phyloP scores from a whole-genome alignment of 2,113 vertebrate species.

The Dipodomys spectabilis region DNA sequence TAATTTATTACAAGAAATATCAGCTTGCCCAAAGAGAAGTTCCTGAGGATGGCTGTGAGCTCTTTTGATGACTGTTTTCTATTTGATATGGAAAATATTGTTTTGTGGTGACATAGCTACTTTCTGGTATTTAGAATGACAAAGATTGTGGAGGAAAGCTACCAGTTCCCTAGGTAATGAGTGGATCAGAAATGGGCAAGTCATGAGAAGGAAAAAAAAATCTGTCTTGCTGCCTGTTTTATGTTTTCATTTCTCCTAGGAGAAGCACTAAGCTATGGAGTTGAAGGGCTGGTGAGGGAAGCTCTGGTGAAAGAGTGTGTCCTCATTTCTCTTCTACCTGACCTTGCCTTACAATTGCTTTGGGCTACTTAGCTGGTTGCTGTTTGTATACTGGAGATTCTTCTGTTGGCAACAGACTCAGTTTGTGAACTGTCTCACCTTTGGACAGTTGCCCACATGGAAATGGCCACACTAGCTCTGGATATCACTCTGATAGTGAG shows the following conservation, averaged over 20 bases:
- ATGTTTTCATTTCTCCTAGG: neutral
- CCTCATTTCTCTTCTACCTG: neutral
- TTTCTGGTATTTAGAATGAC: slow-evolving; percentile 29
- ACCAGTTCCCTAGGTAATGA: neutral
- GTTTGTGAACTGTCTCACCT: neutral
- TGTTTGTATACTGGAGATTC: neutral
- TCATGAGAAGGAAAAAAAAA: neutral
- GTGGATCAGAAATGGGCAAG: neutral
- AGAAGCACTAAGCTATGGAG: neutral
- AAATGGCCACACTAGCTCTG: neutral
- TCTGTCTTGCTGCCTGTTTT: neutral
- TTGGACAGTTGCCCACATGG: neutral
- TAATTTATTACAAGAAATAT: neutral
- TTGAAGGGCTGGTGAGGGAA: neutral
- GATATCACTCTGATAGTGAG: neutral
- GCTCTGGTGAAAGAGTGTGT: neutral
- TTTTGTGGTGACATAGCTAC: neutral
- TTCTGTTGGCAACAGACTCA: neutral
- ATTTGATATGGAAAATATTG: neutral
- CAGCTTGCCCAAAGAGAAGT: neutral
- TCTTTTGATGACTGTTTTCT: neutral
- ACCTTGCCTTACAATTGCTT: neutral
- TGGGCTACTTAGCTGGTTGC: neutral
- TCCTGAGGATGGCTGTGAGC: neutral
- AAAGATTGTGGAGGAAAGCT: neutral